Evolutionary conservation across 2,888 invertebrate species (phyloP), one percentile per base, ranked within the genome.

Genomic region (Linyphia triangularis): DNA sequence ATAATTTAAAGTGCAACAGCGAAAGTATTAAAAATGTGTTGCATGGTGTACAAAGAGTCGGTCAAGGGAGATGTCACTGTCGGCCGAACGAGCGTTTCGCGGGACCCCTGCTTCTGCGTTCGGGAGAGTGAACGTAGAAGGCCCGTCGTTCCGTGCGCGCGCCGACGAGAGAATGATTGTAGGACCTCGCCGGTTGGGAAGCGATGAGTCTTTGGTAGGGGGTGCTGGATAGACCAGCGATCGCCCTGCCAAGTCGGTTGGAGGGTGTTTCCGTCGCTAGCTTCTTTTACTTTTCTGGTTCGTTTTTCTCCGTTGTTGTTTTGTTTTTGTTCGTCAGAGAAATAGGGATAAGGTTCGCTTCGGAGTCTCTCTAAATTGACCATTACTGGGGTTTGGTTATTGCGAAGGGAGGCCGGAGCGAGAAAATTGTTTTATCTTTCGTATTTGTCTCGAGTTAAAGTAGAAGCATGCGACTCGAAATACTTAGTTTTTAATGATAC

Each of bases 81-180:
- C n/a, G 30, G 7, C n/a, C 19, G n/a, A 30, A 28, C 28, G 4
- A n/a, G 51, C 5, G n/a, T 51, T 13, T n/a, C 51, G 51, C 51
- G 51, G 51, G 51, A 51, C 51, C 51, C n/a, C 51, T 51, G 9
- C 16, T 9, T 13, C 16, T 5, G 9, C 16, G 1, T n/a, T 13
- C 16, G 16, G 51, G n/a, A 5, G n/a, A n/a, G 51, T n/a, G 51
- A 16, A 51, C 16, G 16, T 13, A 13, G 5, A 5, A 5, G 72
- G 37, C 43, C 59, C 63, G 72, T 75, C 86, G 81, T 67, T 65
- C 59, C 59, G 33, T 89, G 89, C 89, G 89, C 89, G 84, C 89
- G 89, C 89, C 83, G 75, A 78, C 83, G 70, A 69, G 13, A 30
- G 70, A 83, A 69, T 84, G 84, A 19, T 37, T n/a, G 61, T 61